Evolutionary conservation across 2,888 invertebrate species (phyloP).

Genomic region (Leucophenga montana): DNA sequence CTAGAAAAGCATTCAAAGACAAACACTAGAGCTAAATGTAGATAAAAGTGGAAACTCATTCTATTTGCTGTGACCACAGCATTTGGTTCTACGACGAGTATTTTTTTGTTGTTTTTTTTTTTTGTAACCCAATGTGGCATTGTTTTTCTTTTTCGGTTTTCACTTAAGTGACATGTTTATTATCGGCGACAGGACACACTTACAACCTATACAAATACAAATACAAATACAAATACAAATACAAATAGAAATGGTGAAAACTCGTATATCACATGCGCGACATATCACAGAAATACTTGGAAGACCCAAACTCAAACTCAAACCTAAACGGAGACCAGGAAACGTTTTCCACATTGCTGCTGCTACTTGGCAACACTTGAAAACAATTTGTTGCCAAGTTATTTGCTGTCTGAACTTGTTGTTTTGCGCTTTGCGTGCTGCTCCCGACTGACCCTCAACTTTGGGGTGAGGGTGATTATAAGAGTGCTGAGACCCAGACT

Average conservation of each 20-base stretch:
- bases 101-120: no score
- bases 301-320: not conserved
- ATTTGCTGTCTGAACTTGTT: slow-evolving; percentile 13
- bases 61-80: not conserved
- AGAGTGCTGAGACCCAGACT: no score
- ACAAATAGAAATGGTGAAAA: not conserved
- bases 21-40: not conserved
- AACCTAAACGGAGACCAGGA: no score
- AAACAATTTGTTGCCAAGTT: slow-evolving; percentile 24
- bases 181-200: slow-evolving; percentile 26
- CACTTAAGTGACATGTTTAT: slow-evolving; percentile 27
- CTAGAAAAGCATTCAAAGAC: not conserved
- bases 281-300: slow-evolving; percentile 10
- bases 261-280: slow-evolving; percentile 3
- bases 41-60: slow-evolving; percentile 8
- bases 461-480: not conserved
- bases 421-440: slow-evolving; percentile 11
- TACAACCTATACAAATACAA: not conserved
- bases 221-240: slow-evolving; percentile 11
- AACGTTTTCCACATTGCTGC: not conserved
- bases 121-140: not conserved
- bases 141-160: slow-evolving; percentile 5
- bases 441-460: slow-evolving; percentile 13
- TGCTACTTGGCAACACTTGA: slow-evolving; percentile 23
- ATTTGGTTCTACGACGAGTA: no score